phyloP scores from a whole-genome alignment of 2,888 invertebrate genomes.

The Dusona sp. region DNA sequence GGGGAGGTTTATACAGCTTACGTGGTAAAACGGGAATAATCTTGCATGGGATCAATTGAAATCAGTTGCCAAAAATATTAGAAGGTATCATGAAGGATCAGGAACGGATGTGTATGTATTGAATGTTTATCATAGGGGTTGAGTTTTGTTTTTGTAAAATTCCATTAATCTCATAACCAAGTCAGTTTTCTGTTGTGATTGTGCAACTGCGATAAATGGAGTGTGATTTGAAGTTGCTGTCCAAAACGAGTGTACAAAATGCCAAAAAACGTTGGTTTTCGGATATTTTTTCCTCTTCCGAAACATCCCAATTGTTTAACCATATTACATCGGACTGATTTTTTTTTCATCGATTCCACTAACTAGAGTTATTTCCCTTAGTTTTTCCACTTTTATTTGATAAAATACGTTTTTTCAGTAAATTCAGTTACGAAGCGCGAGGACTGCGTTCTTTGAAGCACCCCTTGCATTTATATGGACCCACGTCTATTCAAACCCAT shows the following conservation, averaged over 20 bases:
- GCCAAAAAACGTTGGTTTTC: no score
- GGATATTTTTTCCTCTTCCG: no score
- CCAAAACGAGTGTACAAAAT: no score
- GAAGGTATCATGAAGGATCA: background rate
- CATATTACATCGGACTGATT: background rate
- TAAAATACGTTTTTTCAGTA: conserved; percentile 4
- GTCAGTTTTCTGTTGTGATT: no score
- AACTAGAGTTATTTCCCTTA: background rate
- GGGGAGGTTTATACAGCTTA: conserved; percentile 56
- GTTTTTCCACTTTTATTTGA: background rate
- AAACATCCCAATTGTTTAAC: no score
- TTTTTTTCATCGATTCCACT: background rate
- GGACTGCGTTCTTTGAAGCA: conserved; percentile 35
- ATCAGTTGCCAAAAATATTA: conserved; percentile 33
- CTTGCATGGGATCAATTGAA: conserved; percentile 2
- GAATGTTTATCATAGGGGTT: no score
- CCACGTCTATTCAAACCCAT: background rate
- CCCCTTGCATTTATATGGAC: conserved; percentile 59
- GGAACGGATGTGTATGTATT: background rate
- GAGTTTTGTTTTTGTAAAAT: no score
- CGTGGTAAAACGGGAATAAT: conserved; percentile 25
- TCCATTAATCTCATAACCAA: no score
- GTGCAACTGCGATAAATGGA: no score
- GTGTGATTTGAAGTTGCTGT: no score
- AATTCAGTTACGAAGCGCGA: conserved; percentile 22